Evolutionary conservation across 2,113 vertebrate genomes (phyloP).

Genomic region (Tachycineta bicolor): DNA sequence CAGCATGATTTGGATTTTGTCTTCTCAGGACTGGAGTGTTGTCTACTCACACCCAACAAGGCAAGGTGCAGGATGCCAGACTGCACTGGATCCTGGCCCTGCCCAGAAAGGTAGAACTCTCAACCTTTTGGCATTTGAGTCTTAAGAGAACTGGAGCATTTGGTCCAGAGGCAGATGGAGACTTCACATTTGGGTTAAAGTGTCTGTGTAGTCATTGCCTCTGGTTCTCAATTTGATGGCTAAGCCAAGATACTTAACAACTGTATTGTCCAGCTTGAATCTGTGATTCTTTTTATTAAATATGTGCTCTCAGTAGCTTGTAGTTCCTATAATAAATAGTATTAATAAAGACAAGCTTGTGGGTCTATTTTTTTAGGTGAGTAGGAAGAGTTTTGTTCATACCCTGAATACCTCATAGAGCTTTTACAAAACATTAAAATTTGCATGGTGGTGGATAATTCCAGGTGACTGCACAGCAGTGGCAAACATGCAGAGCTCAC

Average conservation of each 20-base stretch:
- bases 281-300: background rate
- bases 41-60: background rate
- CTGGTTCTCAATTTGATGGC: background rate
- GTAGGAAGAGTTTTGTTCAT: background rate
- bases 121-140: background rate
- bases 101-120: background rate
- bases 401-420: background rate
- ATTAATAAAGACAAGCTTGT: background rate
- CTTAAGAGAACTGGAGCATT: background rate
- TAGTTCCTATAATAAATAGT: background rate
- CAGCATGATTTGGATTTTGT: conserved; percentile 2
- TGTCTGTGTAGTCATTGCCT: background rate
- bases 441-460: background rate
- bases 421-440: background rate
- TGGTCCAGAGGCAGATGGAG: background rate
- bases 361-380: background rate
- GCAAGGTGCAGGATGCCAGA: background rate
- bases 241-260: background rate
- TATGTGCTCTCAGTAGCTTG: background rate
- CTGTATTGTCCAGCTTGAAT: background rate
- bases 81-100: background rate
- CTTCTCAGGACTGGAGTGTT: background rate
- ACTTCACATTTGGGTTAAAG: background rate
- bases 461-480: background rate
- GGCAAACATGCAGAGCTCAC: background rate